Evolutionary conservation across 2,113 vertebrate genomes (phyloP).

Genomic region (Daphoenositta chrysoptera): DNA sequence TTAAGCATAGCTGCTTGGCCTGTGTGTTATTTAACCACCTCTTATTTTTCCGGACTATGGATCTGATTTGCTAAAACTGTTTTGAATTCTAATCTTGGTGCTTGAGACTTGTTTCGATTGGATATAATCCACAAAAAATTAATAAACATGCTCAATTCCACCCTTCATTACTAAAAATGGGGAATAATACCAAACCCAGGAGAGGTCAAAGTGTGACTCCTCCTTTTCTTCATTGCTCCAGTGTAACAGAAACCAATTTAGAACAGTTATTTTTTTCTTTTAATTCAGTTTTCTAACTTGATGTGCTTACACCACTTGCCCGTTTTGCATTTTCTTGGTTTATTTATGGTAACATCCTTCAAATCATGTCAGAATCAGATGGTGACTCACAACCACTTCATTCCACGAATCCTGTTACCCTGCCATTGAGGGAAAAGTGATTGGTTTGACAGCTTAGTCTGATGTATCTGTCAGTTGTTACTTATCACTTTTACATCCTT

Average conservation of each 20-base stretch:
- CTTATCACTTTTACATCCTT: constrained; percentile 38
- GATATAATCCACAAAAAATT: background rate
- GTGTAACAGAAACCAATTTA: background rate
- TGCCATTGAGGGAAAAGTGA: background rate
- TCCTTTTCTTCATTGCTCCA: background rate
- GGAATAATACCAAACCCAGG: background rate
- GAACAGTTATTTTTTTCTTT: background rate
- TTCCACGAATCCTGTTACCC: background rate
- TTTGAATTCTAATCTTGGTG: background rate
- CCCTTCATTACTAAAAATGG: background rate
- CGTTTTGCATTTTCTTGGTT: background rate
- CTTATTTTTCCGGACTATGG: background rate
- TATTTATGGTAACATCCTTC: constrained; percentile 14
- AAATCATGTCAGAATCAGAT: constrained; percentile 24
- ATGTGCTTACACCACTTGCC: background rate
- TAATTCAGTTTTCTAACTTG: background rate
- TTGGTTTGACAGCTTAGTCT: constrained; percentile 24
- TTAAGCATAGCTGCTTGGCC: background rate
- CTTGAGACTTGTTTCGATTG: accelerated
- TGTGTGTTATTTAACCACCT: background rate
- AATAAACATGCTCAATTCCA: background rate
- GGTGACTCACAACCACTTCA: constrained; percentile 19
- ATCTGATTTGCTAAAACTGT: background rate
- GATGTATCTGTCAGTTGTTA: constrained; percentile 36
- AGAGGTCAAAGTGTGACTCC: background rate